Conservation (phyloP, 2,113 vertebrate genomes). For the Chroicocephalus ridibundus region DNA sequence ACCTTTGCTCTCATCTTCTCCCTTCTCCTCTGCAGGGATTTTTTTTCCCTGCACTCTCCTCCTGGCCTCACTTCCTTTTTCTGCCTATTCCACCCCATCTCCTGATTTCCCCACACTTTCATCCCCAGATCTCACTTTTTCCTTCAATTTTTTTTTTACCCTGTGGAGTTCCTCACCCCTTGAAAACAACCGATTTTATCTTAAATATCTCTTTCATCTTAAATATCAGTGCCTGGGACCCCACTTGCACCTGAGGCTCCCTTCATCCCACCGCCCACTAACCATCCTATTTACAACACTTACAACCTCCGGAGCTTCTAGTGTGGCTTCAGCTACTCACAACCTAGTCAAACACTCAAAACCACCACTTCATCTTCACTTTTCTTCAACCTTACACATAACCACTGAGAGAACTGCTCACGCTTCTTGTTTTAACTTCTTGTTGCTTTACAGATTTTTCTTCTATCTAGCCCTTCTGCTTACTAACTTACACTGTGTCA, state of each 20-base stretch:
- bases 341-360: background rate
- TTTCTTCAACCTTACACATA: background rate
- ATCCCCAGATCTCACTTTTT: background rate
- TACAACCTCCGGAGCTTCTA: background rate
- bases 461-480: background rate
- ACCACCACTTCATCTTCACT: background rate
- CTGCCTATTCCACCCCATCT: background rate
- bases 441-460: background rate
- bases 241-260: background rate
- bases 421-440: background rate
- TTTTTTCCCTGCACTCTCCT: background rate
- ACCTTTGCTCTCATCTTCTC: background rate
- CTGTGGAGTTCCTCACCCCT: rapidly evolving
- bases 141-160: background rate
- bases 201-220: background rate
- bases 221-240: background rate
- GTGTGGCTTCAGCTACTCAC: background rate
- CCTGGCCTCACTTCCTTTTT: background rate
- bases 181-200: background rate
- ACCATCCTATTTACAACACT: background rate
- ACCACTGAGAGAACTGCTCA: background rate
- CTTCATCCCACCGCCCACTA: background rate
- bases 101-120: background rate
- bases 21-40: background rate
- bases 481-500: background rate